Evolutionary conservation across 2,113 vertebrate species (phyloP), one percentile per base, ranked within the genome.

Genomic region (Eidolon helvum): DNA sequence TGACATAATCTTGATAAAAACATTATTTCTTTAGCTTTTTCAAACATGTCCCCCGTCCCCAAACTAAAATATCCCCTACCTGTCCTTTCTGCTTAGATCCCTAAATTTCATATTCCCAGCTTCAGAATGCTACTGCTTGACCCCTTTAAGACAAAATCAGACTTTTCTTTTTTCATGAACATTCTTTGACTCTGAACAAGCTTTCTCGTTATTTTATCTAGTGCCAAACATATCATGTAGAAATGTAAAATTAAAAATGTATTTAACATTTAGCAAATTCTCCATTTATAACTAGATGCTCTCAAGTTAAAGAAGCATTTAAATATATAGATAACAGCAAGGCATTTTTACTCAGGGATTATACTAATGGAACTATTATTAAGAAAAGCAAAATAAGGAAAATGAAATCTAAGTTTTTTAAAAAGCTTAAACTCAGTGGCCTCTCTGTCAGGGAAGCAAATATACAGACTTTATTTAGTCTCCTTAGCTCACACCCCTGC

Each of bases 121-220:
- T 93, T 96, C n/a, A 59, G 38, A 96, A 83, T 45, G 79, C 28
- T 48, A 78, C 4, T 71, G n/a, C 15, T 78, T 89, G 61, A 63
- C 18, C 18, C 35, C 9, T 59, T 7, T 61, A 63, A 86, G 19
- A 83, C 18, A 18, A 82, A 72, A 43, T 74, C 4, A 91, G 12
- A 48, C 30, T 4, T 50, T 79, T 57, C 48, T 28, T 77, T 87
- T 88, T 59, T 50, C 38, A 91, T 24, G 86, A 69, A 61, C 26
- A 91, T 90, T 75, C 59, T 82, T 85, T 59, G 26, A 9, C 14
- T 53, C 68, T 18, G 18, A 96, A 53, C 7, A 90, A 38, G 30
- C 26, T 79, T 91, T 90, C 69, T 74, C n/a, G 22, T 74, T 80
- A 90, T 66, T 84, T 55, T 11, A 79, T 35, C 75, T 19, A 28